Base-by-base conservation (phyloP, 1,140 invertebrate species). In the Plectus sambesii region DNA sequence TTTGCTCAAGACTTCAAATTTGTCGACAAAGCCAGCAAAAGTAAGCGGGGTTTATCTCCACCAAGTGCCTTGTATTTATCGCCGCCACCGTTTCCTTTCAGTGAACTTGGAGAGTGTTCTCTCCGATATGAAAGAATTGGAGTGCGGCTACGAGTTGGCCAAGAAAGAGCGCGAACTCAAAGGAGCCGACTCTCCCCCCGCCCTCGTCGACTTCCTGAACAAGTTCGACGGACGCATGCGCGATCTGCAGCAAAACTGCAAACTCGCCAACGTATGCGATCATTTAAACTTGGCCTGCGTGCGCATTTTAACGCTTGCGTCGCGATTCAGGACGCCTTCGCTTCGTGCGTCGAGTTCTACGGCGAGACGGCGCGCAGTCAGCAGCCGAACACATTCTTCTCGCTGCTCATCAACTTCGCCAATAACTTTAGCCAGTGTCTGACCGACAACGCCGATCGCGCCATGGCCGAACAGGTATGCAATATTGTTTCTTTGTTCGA, bases 1-100 rank as follows among this genome's bases (percentile, higher is more conserved):
- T 66, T 69, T 37, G 27, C 47, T 5, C 48, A 56, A n/a, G 43
- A 68, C 39, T 43, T 67, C 9, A 65, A 67, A 46, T 62, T 68
- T 26, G 59, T 63, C 2, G 64, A 67, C 6, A 55, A 51, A 36
- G 64, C 63, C 4, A 42, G 60, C 15, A 37, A 48, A 15, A 58
- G 61, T 66, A 45, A 27, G 30, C 12, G 12, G 12, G 17, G 42
- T 45, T 35, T 40, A 30, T 12, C 17, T 17, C 30, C 48, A n/a
- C 24, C 42, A 6, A n/a, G 24, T 15, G 2, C 19, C 12, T 9
- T 19, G 4, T 9, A 17, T 29, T 24, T 29, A 39, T n/a, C 12
- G 12, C 17, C 30, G 30, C 30, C 30, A 33, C 12, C 23, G 35
- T 15, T 22, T 17, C 9, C 38, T 49, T 56, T 37, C 19, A 62